Percentiles rank a stretch among this genome's conserved stretches.
Evolutionary conservation across 2,888 invertebrate species (phyloP).

Genomic region (Chymomyza procnemis): DNA sequence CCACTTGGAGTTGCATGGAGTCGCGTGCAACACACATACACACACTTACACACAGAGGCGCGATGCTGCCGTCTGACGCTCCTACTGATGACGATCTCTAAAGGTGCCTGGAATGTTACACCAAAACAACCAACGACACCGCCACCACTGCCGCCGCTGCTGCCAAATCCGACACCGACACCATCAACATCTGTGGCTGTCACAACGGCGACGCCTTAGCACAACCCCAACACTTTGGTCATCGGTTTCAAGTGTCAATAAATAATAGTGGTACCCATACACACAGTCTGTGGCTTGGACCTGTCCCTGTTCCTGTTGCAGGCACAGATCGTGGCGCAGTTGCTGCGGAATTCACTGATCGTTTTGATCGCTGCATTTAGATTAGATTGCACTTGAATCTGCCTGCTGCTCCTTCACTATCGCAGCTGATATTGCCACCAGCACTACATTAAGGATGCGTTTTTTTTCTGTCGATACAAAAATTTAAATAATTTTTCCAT

Average conservation of each 20-base stretch:
- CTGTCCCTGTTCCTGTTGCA: neutral
- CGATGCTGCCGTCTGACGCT: conserved; percentile 24
- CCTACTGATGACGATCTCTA: conserved; percentile 41
- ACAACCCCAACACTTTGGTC: conserved; percentile 32
- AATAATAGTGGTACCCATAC: conserved; percentile 67
- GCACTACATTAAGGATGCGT: neutral
- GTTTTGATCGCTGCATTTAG: conserved; percentile 65
- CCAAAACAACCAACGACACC: conserved; percentile 25
- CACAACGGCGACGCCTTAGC: conserved; percentile 65
- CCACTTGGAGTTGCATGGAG: conserved; percentile 22
- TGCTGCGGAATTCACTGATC: conserved; percentile 71
- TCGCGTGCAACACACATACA: conserved; percentile 57
- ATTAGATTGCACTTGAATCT: conserved; percentile 53
- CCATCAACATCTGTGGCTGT: conserved; percentile 52
- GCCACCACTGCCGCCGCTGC: conserved; percentile 3
- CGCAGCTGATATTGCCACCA: conserved; percentile 17
- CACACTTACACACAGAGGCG: conserved; percentile 17
- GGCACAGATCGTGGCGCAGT: conserved; percentile 18
- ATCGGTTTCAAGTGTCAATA: conserved; percentile 77
- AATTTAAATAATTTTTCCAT: conserved; percentile 67
- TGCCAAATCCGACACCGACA: conserved; percentile 49
- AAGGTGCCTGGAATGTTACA: conserved; percentile 53
- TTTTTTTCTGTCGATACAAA: neutral
- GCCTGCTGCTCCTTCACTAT: neutral
- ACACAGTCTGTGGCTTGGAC: neutral